phyloP scores from a whole-genome alignment of 2,113 vertebrate genomes.

The Erythrocercus mccallii region DNA sequence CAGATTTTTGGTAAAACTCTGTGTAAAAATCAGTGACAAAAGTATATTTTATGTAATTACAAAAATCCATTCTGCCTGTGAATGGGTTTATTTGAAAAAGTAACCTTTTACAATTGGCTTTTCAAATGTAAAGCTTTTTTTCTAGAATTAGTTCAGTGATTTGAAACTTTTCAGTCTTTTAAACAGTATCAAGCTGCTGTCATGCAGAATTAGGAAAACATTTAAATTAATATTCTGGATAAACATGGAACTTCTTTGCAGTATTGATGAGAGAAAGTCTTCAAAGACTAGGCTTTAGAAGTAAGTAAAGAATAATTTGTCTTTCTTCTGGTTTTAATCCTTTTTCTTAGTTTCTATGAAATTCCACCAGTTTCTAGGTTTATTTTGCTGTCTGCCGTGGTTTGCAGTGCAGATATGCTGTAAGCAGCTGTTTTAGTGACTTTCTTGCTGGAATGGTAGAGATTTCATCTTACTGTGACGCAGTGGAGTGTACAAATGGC shows the following conservation, averaged over 20 bases:
- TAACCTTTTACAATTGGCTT: neutral
- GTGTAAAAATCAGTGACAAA: neutral
- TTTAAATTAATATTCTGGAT: neutral
- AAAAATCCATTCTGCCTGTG: neutral
- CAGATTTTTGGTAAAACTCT: neutral
- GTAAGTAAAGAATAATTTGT: neutral
- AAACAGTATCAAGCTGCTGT: neutral
- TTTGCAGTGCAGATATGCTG: neutral
- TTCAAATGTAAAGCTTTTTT: neutral
- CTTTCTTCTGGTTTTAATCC: neutral
- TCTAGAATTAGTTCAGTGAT: neutral
- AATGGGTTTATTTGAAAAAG: neutral
- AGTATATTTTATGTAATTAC: neutral
- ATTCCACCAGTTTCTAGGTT: neutral
- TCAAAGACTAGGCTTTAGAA: neutral
- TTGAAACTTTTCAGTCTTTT: neutral
- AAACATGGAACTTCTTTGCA: neutral
- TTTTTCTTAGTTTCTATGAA: neutral
- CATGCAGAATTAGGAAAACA: neutral
- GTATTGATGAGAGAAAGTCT: neutral
- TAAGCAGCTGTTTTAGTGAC: neutral
- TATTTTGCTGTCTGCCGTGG: neutral
- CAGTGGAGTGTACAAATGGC: neutral
- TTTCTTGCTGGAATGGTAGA: neutral
- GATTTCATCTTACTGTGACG: neutral